Evolutionary conservation across 1,140 invertebrate species (phyloP), one percentile per base, ranked within the genome.

Genomic region (Kradibia gibbosae): DNA sequence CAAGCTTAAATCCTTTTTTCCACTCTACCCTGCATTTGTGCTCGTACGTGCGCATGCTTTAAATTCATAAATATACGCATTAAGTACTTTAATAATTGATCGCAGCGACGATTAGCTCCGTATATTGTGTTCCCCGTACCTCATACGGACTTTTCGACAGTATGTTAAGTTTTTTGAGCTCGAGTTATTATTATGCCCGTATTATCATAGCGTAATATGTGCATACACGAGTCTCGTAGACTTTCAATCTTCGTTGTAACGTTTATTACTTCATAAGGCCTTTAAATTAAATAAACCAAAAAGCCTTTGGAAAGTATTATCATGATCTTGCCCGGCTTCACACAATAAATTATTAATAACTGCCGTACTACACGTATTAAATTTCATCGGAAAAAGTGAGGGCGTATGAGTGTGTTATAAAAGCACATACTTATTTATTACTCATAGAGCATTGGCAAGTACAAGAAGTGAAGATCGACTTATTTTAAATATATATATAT

Each of bases 1-100:
- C 25, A 15, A 17, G 1, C 0, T 3, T 10, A 7, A 25, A 5
- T 8, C 17, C n/a, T 48, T 79, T 45, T 72, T 71, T 50, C 70
- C n/a, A 34, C 36, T 42, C 3, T 0, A 10, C 1, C 34, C 48
- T n/a, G 11, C 5, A 39, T 28, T 4, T 8, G 36, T 25, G 55
- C 31, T 31, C 22, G 60, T 39, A 70, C 1, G 50, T 15, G 20
- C 22, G 45, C 62, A 39, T 25, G 39, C 57, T 77, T 77, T 34
- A 77, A 77, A 77, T 77, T 62, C 55, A 65, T 65, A 65, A 65
- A 48, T 25, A 65, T 67, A 20, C 17, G 20, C 53, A 45, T 78
- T 50, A 67, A 48, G 62, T 45, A 67, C 50, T 78, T 67, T 78
- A 78, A 67, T 78, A 78, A 78, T 78, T 62, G 76, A 70, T 65